Conservation (phyloP, 2,888 invertebrate genomes). For the Holacanthella duospinosa region DNA sequence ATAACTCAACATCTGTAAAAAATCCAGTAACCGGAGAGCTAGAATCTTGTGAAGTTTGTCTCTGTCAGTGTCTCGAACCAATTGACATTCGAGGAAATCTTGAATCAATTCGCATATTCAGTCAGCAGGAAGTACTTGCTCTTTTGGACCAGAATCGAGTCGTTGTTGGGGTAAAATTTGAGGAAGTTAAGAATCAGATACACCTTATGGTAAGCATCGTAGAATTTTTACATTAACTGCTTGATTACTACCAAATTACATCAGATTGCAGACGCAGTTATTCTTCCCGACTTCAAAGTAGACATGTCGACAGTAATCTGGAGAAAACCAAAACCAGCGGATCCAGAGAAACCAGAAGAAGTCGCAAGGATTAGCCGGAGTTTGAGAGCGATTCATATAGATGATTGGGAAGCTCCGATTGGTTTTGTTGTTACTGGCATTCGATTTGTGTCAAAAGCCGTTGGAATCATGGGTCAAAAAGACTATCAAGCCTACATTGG, state of each 20-base stretch:
- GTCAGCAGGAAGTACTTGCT: not conserved
- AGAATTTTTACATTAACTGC: not conserved
- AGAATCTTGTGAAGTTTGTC: slow-evolving; percentile 4
- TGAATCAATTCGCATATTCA: not conserved
- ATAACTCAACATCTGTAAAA: not conserved
- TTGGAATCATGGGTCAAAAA: no score
- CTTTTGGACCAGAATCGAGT: not conserved
- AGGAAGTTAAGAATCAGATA: slow-evolving; percentile 2
- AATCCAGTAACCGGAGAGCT: not conserved
- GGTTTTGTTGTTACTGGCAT: slow-evolving; percentile 15
- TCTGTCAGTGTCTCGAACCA: slow-evolving; percentile 4
- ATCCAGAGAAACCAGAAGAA: not conserved
- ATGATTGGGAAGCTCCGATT: slow-evolving; percentile 10
- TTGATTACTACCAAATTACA: no score
- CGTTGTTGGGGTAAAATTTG: slow-evolving; percentile 1
- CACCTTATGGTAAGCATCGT: not conserved
- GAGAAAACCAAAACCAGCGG: slow-evolving; percentile 1
- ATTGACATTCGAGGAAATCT: not conserved
- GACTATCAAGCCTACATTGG: no score
- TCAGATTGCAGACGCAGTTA: not conserved
- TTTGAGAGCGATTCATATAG: slow-evolving; percentile 11
- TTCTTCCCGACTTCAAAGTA: not conserved
- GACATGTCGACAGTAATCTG: not conserved
- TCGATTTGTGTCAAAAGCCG: slow-evolving; percentile 1
- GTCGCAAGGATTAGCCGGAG: not conserved